Base-by-base conservation (phyloP, 1,140 invertebrate species). In the Mya arenaria region DNA sequence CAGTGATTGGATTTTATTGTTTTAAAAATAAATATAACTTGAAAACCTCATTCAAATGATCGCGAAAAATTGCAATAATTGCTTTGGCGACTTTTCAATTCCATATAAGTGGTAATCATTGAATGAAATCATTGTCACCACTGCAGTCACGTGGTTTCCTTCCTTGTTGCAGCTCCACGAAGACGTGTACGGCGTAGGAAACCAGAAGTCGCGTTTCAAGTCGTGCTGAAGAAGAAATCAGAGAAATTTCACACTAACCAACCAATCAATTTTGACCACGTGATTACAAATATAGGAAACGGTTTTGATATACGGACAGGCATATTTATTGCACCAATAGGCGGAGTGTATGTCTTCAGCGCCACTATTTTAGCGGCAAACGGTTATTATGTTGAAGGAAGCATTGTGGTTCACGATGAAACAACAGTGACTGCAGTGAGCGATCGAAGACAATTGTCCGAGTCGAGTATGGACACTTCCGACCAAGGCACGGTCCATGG, bases 201-300 rank as follows among this genome's bases (percentile, higher is more conserved):
- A 68, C 65, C 5, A 3, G 65, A 41, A 19, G 39, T 68, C 1
- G 65, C 65, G 13, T 68, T 68, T 68, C 65, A 68, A 23, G 65
- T 41, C 6, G 15, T 41, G 1, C 19, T 68, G 8, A 44, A 37
- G 30, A 68, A 17, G 48, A 3, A 3, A 6, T 44, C 36, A 13
- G 36, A 15, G 30, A 68, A 19, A 23, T 19, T 41, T 4, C 25
- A 39, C 25, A 6, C 28, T 4, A 36, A 44, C 1, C 23, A 44
- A 1, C 17, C 65, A 44, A 68, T 68, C 25, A 44, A 37, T 19
- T 68, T 37, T 28, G 48, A 68, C 39, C 25, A 68, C 5, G 65
- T 68, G 4, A 1, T 44, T 19, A 68, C 65, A 6, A 68, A 68
- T 25, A 68, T 44, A 28, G 37, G 37, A 19, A 5, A 23, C 2